Evolutionary conservation across 2,888 invertebrate genomes (phyloP), one percentile per base, ranked within the genome.

Genomic region (Caradrina clavipalpis): DNA sequence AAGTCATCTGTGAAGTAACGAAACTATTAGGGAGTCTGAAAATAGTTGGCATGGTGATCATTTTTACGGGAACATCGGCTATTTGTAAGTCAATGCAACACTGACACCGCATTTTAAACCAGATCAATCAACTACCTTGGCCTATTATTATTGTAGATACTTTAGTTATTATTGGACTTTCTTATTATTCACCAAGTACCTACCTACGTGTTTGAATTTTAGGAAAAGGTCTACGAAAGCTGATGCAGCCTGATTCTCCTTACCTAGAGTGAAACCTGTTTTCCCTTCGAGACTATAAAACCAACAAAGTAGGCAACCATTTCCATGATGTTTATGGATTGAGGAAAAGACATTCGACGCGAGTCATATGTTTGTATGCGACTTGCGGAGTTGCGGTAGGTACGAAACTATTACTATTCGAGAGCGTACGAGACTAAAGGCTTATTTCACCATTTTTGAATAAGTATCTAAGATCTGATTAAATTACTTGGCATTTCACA

Each of bases 321-420:
- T 77, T 77, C 62, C 51, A 71, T 69, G 17, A 51, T 73, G 49
- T 45, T 60, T 61, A 77, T 57, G 57, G 15, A 57, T 77, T 71
- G 72, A 73, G 73, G 77, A 70, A 70, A 73, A 60, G 17, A 35
- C 55, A 56, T 47, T 26, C 53, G 68, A 57, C 49, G 39, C 17
- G 7, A 21, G 39, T 51, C 69, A 56, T 31, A 19, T 22, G 71
- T 54, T 54, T 59, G 42, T 22, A 49, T 39, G 42, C 49, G 53
- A 31, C 47, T 54, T 69, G 22, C 19, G 22, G n/a, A n/a, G n/a
- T n/a, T n/a, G n/a, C n/a, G n/a, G n/a, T n/a, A n/a, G n/a, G 35
- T 45, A 21, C 19, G 21, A 50, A 42, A 19, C 26, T 56, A 42
- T 47, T 42, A 51, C 39, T 17, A 17, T 45, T 11, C 17, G n/a